These are phyloP conservation scores for Pelmatolapia mariae DNA, from an alignment of 2,113 vertebrate species.

Conservation along the genomic window DNA sequence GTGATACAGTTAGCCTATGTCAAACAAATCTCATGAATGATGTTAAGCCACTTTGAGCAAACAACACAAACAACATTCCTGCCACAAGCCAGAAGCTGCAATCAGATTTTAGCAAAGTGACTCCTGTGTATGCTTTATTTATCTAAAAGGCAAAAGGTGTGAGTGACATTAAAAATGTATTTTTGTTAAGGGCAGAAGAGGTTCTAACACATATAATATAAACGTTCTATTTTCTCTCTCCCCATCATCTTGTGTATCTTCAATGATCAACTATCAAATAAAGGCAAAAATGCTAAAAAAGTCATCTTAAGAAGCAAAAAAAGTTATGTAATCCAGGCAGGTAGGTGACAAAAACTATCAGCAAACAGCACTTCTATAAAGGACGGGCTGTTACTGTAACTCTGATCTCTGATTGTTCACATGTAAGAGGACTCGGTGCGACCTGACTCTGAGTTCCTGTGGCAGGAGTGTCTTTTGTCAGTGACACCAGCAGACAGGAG, in stretches of 20 bases:
- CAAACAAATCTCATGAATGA: not conserved
- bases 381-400: not conserved
- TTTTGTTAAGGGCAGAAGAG: not conserved
- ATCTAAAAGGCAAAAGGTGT: not conserved
- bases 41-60: not conserved
- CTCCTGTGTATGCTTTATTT: not conserved
- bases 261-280: not conserved
- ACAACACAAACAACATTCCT: not conserved
- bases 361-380: not conserved
- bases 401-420: not conserved
- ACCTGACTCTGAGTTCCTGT: not conserved
- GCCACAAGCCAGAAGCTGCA: not conserved
- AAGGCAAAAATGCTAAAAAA: not conserved
- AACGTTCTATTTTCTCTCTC: not conserved
- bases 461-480: not conserved
- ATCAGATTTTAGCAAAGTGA: not conserved
- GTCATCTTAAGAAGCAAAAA: not conserved
- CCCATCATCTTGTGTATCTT: not conserved
- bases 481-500: not conserved
- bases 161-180: not conserved
- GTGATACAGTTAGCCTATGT: accelerated
- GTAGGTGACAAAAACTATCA: not conserved
- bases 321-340: not conserved
- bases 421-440: not conserved
- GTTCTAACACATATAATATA: not conserved